A percentile compares a stretch with the other conserved stretches of the same genome.
These are phyloP conservation scores for Brevimyrus niger DNA, from an alignment of 2,113 vertebrate species.

Conservation along the genomic window DNA sequence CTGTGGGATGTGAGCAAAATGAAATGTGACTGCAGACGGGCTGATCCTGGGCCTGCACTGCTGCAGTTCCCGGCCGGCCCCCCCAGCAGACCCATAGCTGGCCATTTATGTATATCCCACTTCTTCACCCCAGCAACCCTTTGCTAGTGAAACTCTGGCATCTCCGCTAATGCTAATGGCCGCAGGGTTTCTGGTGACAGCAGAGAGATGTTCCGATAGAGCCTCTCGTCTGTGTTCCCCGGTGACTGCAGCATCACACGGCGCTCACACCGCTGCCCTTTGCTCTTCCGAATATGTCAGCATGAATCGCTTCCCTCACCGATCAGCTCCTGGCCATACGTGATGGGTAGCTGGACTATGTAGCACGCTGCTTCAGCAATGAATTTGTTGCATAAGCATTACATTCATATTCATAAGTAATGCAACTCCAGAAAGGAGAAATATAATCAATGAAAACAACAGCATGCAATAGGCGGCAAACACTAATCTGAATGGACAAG, in stretches of 20 bases:
- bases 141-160: not conserved
- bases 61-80: not conserved
- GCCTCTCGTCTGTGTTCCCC: not conserved
- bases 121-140: not conserved
- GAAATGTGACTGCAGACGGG: not conserved
- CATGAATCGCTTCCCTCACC: not conserved
- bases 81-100: not conserved
- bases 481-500: not conserved
- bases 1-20: not conserved
- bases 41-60: not conserved
- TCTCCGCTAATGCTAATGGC: not conserved
- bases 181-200: not conserved
- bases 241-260: not conserved
- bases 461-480: slow-evolving; percentile 22
- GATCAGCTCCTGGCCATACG: not conserved
- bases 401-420: not conserved
- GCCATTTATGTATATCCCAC: not conserved
- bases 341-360: not conserved
- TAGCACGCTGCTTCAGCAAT: not conserved
- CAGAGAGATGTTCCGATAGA: not conserved
- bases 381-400: not conserved
- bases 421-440: not conserved
- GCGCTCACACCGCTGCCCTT: not conserved
- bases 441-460: not conserved
- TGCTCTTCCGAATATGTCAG: not conserved